These are phyloP conservation scores for Globodera rostochiensis DNA, from an alignment of 1,140 invertebrate genomes.

Conservation along the genomic window DNA sequence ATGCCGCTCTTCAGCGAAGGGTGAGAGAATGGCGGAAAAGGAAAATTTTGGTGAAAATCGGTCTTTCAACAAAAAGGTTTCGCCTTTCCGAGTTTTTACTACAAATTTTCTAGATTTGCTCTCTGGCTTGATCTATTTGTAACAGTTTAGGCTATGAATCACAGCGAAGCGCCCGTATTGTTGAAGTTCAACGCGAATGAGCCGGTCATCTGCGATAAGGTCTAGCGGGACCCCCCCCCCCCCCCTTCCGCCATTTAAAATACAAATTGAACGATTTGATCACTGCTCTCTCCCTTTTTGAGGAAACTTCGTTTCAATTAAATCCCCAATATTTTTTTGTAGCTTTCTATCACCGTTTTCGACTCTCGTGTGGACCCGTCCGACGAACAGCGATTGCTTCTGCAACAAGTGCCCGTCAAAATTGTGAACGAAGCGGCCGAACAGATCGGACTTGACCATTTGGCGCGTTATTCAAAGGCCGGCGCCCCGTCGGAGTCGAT, in stretches of 20 bases:
- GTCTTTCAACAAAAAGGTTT: too few relatives aligned
- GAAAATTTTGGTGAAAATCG: too few relatives aligned
- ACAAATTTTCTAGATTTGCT: too few relatives aligned
- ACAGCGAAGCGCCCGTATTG: constrained; percentile 40
- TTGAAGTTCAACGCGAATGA: constrained; percentile 44
- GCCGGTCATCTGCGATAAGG: constrained; percentile 42
- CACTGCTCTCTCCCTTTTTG: neutral
- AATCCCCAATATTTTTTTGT: constrained; percentile 8
- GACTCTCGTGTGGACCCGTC: constrained; percentile 43
- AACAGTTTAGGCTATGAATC: constrained; percentile 24
- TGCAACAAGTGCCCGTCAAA: constrained; percentile 45
- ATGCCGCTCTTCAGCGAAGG: constrained; percentile 26
- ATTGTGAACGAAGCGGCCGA: constrained; percentile 47
- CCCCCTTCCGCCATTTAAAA: neutral
- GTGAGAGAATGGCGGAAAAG: neutral
- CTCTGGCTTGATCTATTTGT: too few relatives aligned
- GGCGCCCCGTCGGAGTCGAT: constrained; percentile 40
- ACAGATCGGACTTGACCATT: constrained; percentile 52
- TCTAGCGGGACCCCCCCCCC: neutral
- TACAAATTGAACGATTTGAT: neutral
- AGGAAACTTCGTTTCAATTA: neutral
- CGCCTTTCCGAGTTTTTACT: too few relatives aligned
- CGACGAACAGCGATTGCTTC: constrained; percentile 33
- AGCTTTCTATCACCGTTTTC: constrained; percentile 47
- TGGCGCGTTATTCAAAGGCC: constrained; percentile 42